phyloP scores from a whole-genome alignment of 2,888 invertebrate species.

The Calliphora vomitoria region DNA sequence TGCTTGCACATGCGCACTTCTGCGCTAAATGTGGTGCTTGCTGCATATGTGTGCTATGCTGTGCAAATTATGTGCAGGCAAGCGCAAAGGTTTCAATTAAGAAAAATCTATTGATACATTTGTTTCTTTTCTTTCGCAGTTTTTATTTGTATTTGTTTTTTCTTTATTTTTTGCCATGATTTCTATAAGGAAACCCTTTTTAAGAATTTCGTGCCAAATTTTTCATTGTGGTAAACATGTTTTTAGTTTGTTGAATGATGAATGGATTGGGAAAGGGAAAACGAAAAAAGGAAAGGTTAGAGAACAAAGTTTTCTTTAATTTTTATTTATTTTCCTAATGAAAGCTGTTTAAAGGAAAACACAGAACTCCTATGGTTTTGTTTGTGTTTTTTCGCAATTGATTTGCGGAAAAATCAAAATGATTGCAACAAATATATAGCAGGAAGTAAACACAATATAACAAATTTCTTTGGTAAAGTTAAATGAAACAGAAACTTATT shows the following conservation, averaged over 20 bases:
- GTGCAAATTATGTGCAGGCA: slow-evolving; percentile 68
- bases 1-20: slow-evolving; percentile 11
- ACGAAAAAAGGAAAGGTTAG: not conserved
- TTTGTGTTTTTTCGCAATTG: slow-evolving; percentile 83
- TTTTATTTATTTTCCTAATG: slow-evolving; percentile 40
- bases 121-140: slow-evolving; percentile 55
- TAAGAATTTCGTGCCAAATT: slow-evolving; percentile 35
- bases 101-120: slow-evolving; percentile 72
- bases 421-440: slow-evolving; percentile 23
- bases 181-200: slow-evolving; percentile 59
- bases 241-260: slow-evolving; percentile 25
- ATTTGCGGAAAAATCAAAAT: slow-evolving; percentile 82
- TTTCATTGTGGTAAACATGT: slow-evolving; percentile 65
- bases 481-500: slow-evolving; percentile 18
- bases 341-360: slow-evolving; percentile 43
- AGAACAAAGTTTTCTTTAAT: slow-evolving; percentile 10
- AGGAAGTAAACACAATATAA: slow-evolving; percentile 50
- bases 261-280: slow-evolving; percentile 14
- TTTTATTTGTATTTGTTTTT: slow-evolving; percentile 14
- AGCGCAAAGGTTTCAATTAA: slow-evolving; percentile 72
- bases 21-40: not conserved
- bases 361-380: slow-evolving; percentile 81
- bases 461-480: slow-evolving; percentile 59
- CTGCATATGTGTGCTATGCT: slow-evolving; percentile 17
- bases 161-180: slow-evolving; percentile 10